Conservation (phyloP, 2,797 vertebrate species). For the Sarcoramphus papa region DNA sequence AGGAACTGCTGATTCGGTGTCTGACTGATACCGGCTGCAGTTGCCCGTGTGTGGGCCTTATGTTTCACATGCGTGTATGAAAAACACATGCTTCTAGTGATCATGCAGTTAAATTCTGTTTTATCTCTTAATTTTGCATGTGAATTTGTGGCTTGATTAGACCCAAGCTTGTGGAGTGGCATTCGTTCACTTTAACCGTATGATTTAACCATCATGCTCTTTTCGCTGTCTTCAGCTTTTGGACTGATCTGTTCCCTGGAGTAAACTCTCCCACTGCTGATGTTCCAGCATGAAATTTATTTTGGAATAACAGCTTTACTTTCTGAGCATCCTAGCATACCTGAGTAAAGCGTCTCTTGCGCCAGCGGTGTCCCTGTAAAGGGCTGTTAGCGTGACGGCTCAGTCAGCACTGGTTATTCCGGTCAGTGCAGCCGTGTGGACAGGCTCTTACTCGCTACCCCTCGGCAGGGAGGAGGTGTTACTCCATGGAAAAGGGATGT, state of each 20-base stretch:
- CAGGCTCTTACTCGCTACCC: rapidly evolving
- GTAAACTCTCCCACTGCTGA: neutral
- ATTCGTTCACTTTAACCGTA: neutral
- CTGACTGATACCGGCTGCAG: neutral
- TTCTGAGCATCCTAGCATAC: neutral
- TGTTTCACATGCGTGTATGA: neutral
- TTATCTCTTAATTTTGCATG: neutral
- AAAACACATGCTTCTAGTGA: neutral
- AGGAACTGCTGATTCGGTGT: neutral
- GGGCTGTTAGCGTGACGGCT: neutral
- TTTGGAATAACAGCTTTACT: neutral
- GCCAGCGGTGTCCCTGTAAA: too few species aligned
- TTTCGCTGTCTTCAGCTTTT: neutral
- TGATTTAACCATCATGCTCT: neutral
- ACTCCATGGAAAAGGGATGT: neutral
- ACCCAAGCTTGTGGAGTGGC: too few species aligned
- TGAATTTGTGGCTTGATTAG: neutral
- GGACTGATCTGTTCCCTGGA: neutral
- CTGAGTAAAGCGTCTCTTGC: rapidly evolving
- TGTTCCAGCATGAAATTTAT: neutral
- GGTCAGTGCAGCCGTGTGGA: neutral
- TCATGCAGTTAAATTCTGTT: neutral
- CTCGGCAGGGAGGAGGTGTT: neutral
- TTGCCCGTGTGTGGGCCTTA: rapidly evolving
- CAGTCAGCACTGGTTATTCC: rapidly evolving